Evolutionary conservation across 2,888 invertebrate species (phyloP).

Genomic region (Eumerus sabulonum): DNA sequence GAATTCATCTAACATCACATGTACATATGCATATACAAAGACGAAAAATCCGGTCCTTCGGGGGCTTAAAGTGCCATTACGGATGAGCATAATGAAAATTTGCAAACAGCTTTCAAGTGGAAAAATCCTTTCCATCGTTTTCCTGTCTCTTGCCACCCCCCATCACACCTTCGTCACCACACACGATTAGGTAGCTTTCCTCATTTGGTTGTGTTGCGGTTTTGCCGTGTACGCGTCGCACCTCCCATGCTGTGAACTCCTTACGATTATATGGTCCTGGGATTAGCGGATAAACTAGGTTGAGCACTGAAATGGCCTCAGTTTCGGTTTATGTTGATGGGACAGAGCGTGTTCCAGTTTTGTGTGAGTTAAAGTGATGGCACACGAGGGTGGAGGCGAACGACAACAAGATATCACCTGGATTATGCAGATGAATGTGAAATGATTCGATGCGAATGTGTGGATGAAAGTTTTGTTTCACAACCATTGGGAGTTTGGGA

Average conservation of each 20-base stretch:
- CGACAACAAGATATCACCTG: slow-evolving; percentile 46
- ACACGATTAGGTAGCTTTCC: background rate
- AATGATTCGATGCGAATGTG: slow-evolving; percentile 53
- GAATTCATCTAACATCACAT: too few species aligned
- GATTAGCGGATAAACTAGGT: slow-evolving; percentile 56
- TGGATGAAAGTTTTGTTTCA: background rate
- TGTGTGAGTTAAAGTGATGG: background rate
- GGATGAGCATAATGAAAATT: slow-evolving; percentile 62
- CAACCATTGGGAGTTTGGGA: background rate
- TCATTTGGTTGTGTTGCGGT: slow-evolving; percentile 45
- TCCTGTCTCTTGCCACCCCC: too few species aligned
- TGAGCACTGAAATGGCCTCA: slow-evolving; percentile 13
- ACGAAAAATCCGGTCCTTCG: background rate
- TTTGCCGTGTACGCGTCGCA: background rate
- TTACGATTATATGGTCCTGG: slow-evolving; percentile 44
- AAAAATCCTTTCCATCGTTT: background rate
- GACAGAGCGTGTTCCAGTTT: too few species aligned
- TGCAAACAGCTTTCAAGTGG: slow-evolving; percentile 42
- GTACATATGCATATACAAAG: too few species aligned
- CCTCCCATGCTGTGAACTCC: slow-evolving; percentile 38
- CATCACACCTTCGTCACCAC: too few species aligned
- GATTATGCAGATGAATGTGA: slow-evolving; percentile 60
- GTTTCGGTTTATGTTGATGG: too few species aligned
- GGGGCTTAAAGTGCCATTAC: slow-evolving; percentile 61
- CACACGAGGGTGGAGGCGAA: slow-evolving; percentile 1